Evolutionary conservation across 2,888 invertebrate genomes (phyloP), one percentile per base, ranked within the genome.

Genomic region (Ernsta delagoae): DNA sequence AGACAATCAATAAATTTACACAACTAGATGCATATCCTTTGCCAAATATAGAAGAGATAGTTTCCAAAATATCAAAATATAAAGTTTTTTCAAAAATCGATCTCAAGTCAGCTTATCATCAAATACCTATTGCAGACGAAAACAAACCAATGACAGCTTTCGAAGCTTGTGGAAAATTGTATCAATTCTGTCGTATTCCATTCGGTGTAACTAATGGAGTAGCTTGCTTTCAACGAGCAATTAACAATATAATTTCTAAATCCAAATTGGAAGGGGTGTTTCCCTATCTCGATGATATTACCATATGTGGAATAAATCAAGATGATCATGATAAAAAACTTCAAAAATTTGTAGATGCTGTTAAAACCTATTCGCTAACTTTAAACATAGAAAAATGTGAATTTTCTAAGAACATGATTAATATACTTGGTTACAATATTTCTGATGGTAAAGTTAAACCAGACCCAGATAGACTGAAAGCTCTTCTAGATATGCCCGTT

Each of bases 1-100:
- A 61, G 24, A 61, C 60, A 11, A 61, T 61, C 7, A 61, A 48
- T 34, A 61, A 61, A 61, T 61, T 61, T 39, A 61, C 60, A 31
- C 60, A 45, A 12, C 45, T 61, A 3, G 60, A 61, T 61, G 60
- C 60, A 3, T 61, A 61, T 45, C 60, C 60, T 11, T 61, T 61
- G 7, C 60, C 60, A 24, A 61, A 61, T 61, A 61, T 61, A 16
- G 60, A 61, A 61, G 60, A 61, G 8, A 16, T 61, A 16, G 31
- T 48, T 31, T 61, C 48, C 6, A 48, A 61, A 41, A 48, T 61
- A 61, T 61, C 60, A n/a, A 61, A 45, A 45, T 45, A 61, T 12
- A 61, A 41, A 5, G 31, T 61, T 31, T 61, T 61, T 34, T 45
- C 48, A 5, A 48, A 61, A 61, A 61, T 61, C n/a, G 61, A 61